Evolutionary conservation across 2,888 invertebrate genomes (phyloP), one percentile per base, ranked within the genome.

Genomic region (Acleris sparsana): DNA sequence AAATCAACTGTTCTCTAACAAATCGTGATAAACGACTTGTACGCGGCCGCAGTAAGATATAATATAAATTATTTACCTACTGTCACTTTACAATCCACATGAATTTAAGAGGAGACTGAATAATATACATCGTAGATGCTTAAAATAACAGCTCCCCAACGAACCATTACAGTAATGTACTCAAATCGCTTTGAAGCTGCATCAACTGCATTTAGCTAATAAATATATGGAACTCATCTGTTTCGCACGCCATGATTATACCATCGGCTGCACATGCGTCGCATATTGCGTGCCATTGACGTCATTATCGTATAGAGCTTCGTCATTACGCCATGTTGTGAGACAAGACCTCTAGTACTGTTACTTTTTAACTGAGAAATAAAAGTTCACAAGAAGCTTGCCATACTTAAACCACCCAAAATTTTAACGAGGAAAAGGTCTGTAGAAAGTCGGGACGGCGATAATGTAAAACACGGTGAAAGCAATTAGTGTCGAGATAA

Each of bases 221-320:
- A 22, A 44, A 51, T 43, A 51, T 43, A 46, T 44, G 13, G 18
- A 46, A 2, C 33, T 48, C 33, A 46, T 62, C 53, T 60, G 33
- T 51, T 61, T 44, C 53, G 53, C 59, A 43, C 43, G 43, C 39
- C 60, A 51, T 52, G 67, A 72, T 72, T 56, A 71, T 73, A 69
- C 71, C 77, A 78, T 77, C 57, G n/a, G 60, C 44, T 57, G 70
- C 79, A 79, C 76, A 70, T 78, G 77, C 58, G 69, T 52, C 72
- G 75, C 79, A 78, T 68, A 76, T 79, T 77, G 76, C 72, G 66
- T 64, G 58, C 72, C 63, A 64, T 17, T 78, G 76, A 75, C 78
- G 72, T 76, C 76, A 79, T 69, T 63, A 63, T 63, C 70, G 43
- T 53, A 52, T 29, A 53, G 62, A 55, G 29, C 16, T 39, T 52